Base-by-base conservation (phyloP, 2,797 vertebrate genomes). In the Galaxias olidus region DNA sequence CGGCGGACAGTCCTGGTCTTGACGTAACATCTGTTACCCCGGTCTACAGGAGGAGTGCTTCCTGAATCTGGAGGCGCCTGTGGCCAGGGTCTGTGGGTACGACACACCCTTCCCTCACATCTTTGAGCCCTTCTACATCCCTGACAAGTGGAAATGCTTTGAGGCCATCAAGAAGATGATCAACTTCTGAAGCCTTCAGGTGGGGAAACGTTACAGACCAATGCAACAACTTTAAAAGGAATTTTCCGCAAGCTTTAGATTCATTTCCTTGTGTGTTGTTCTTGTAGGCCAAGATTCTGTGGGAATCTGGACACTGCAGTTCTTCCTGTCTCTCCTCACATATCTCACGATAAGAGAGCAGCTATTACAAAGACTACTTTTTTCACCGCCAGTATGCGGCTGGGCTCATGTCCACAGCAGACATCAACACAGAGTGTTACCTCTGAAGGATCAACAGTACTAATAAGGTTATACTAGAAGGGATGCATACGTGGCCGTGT, bases 101-200 rank as follows among this genome's bases (percentile, higher is more conserved):
- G 97, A 99, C 86, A 99, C 97, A 6, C 98, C 97, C 0, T 99
- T 99, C 74, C 95, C 97, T 72, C 96, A 99, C 82, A 94, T 98
- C 80, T 98, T 98, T 75, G 97, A 99, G 71, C 94, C 96, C 47
- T 99, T 99, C 88, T 99, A 98, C 87, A 99, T 98, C 90, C 98
- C 98, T 72, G 97, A 99, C 87, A 99, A 99, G 86, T 99, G 98
- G 98, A 98, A 98, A 83, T 98, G 97, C 82, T 98, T 98, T 51
- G 97, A 99, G 0, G 95, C 94, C 17, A 90, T 99, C 76, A 95
- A 91, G 78, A 94, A 78, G 84, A 98, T 99, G 96, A 98, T 99
- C 80, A 98, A 96, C 87, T 99, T 95, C 84, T 99, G 83, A 98
- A 54, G 9, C 44, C 58, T 51, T 2, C 17, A 83, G 86, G 87